Base-by-base conservation (phyloP, 2,797 vertebrate genomes). In the Sciurus carolinensis region DNA sequence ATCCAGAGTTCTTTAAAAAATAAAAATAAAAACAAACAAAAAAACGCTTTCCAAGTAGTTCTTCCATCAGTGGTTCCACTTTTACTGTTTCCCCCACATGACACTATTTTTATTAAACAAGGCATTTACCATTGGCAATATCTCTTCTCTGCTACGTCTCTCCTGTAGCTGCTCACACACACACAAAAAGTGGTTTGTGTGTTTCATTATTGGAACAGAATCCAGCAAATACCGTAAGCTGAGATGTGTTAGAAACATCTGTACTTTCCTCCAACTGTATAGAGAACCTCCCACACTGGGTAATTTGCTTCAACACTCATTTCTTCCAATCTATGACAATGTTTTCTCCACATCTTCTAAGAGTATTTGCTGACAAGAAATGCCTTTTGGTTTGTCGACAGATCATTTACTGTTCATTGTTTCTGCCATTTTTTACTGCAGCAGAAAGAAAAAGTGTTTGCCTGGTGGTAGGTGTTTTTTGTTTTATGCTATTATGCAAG, bases 391-490 rank as follows among this genome's bases (percentile, higher is more conserved):
- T 96, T 59, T 94, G 97, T 93, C 76, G 11, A 95, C 96, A 97
- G 94, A 98, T 97, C 94, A 96, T 96, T 97, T 95, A 94, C 91
- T 88, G 86, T 73, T 96, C 96, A 96, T 95, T 96, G 96, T 96
- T 97, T 92, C 95, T 97, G 93, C 95, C 92, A 86, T 97, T 85
- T 39, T 97, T 95, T 94, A 92, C 95, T 91, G 95, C 96, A 47
- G 54, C 76, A 73, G 86, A 54, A 89, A 96, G 94, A 96, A 52
- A 67, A 86, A 95, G 67, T 84, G 85, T 92, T 90, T 94, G 96
- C 95, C 92, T 80, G 62, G 42, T 67, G 92, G 72, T 87, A 86
- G 93, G 52, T 95, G 59, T 36, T 73, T 96, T 59, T 84, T 76
- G 67, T 91, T 72, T 95, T 72, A 22, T 3, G 87, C 73, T 72